Evolutionary conservation across 1,140 invertebrate genomes (phyloP).

Genomic region (Kradibia gibbosae): DNA sequence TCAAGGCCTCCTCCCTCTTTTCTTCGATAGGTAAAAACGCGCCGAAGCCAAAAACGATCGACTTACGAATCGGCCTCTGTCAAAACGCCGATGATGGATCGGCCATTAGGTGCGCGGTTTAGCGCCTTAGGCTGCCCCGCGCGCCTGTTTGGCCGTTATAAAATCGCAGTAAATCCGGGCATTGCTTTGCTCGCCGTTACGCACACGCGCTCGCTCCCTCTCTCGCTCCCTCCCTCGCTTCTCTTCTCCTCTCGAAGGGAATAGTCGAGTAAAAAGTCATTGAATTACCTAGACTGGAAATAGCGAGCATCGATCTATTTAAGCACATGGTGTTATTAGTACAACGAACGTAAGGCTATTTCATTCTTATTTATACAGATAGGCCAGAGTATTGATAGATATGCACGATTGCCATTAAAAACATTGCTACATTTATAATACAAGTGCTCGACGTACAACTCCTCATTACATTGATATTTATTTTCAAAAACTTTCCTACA

Average conservation of each 20-base stretch:
- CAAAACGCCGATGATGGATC: slow-evolving; percentile 65
- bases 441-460: too few species aligned
- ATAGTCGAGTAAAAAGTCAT: background rate
- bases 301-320: background rate
- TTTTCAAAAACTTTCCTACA: too few species aligned
- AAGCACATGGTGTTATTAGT: too few species aligned
- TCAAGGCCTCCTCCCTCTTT: too few species aligned
- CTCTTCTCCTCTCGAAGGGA: background rate
- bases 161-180: slow-evolving; percentile 45
- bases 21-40: background rate
- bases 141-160: slow-evolving; percentile 55
- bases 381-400: too few species aligned
- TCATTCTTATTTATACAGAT: too few species aligned
- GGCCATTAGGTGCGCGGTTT: slow-evolving; percentile 58
- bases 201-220: background rate
- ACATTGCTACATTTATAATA: too few species aligned
- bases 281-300: background rate
- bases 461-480: too few species aligned
- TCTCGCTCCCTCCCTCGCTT: slow-evolving; percentile 1
- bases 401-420: too few species aligned
- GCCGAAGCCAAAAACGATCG: slow-evolving; percentile 51
- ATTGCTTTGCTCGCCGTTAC: background rate
- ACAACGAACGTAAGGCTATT: too few species aligned
- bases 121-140: slow-evolving; percentile 56
- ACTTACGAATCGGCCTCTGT: slow-evolving; percentile 62